Percentiles rank a stretch among this genome's conserved stretches.
Conservation (phyloP, 2,797 vertebrate genomes). For the Erpetoichthys calabaricus region DNA sequence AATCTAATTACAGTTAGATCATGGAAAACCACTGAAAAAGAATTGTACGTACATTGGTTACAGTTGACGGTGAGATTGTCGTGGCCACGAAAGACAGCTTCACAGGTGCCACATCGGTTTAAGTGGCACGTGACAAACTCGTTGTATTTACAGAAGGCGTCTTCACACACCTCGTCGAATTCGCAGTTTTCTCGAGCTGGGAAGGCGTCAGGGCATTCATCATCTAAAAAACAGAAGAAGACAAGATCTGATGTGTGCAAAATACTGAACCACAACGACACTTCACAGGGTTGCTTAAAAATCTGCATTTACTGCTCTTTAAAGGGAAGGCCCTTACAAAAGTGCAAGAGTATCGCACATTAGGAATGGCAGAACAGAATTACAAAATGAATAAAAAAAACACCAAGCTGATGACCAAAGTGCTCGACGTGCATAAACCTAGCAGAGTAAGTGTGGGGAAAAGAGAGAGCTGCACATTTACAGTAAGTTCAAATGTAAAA, state of each 20-base stretch:
- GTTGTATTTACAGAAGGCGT: conserved; percentile 23
- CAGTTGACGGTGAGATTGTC: conserved; percentile 26
- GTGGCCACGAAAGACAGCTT: conserved; percentile 23
- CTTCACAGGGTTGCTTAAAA: too few species aligned
- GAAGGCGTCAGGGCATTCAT: conserved; percentile 24
- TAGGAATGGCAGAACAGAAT: too few species aligned
- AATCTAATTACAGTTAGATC: too few species aligned
- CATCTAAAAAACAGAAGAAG: conserved; percentile 13
- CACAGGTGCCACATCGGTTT: conserved; percentile 27
- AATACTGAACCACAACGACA: too few species aligned
- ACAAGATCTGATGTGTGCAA: neutral
- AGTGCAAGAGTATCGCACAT: neutral
- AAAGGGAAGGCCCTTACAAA: neutral
- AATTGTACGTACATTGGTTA: conserved; percentile 18
- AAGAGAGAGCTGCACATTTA: too few species aligned
- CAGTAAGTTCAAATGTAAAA: too few species aligned
- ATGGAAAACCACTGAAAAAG: neutral
- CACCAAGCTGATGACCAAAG: too few species aligned
- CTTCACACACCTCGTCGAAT: conserved; percentile 27
- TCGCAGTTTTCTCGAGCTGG: conserved; percentile 25
- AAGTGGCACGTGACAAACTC: conserved; percentile 26
- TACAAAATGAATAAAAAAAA: neutral
- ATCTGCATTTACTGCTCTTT: too few species aligned
- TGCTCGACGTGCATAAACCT: too few species aligned
- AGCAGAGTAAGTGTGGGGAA: too few species aligned